A percentile compares a stretch with the other conserved stretches of the same genome.
These are phyloP conservation scores for Riparia riparia DNA, from an alignment of 2,113 vertebrate species.

Conservation along the genomic window DNA sequence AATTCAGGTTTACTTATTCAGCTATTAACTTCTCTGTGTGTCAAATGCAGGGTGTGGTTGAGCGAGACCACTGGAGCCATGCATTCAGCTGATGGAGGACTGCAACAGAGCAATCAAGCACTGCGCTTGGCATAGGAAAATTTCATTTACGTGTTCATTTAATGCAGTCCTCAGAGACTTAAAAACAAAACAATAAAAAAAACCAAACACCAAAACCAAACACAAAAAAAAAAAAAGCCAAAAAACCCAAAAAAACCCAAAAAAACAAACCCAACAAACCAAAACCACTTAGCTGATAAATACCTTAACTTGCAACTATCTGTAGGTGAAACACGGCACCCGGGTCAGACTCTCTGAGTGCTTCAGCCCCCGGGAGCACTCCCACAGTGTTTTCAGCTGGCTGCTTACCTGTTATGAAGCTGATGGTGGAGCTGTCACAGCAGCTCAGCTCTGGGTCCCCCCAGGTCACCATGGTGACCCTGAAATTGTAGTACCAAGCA, in stretches of 20 bases:
- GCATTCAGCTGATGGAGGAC: not conserved
- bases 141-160: not conserved
- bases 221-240: not conserved
- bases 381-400: not conserved
- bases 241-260: not conserved
- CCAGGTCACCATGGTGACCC: conserved; percentile 97
- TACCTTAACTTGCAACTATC: not conserved
- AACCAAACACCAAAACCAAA: not conserved
- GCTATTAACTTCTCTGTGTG: not conserved
- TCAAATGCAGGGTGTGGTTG: not conserved
- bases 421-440: conserved; percentile 90
- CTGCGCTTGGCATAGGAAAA: not conserved
- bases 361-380: not conserved
- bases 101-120: not conserved
- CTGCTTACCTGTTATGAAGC: conserved; percentile 90
- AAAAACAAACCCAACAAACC: too few species aligned
- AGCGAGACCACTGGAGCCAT: not conserved
- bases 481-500: conserved; percentile 96
- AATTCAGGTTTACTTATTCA: not conserved
- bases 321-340: not conserved
- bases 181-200: not conserved
- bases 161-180: not conserved
- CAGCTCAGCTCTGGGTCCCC: conserved; percentile 91
- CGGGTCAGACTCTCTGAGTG: not conserved
- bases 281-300: not conserved